Percentiles rank a stretch among this genome's conserved stretches.
Evolutionary conservation across 2,888 invertebrate species (phyloP).

Genomic region (Hirtodrosophila duncani): DNA sequence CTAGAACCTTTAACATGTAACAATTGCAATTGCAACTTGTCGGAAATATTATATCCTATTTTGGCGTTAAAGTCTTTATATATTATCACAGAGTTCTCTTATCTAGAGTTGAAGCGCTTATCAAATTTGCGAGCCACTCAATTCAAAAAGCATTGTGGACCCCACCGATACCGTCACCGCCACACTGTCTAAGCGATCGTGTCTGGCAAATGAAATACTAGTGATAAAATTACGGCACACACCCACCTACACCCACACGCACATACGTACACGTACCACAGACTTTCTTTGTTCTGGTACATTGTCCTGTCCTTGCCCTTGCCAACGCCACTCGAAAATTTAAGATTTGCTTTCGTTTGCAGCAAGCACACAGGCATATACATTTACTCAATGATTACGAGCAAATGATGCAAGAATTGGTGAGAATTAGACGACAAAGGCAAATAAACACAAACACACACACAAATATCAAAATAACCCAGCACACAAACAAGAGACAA

Average conservation of each 20-base stretch:
- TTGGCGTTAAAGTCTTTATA: background rate
- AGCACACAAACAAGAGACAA: conserved; percentile 22
- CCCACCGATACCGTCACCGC: conserved; percentile 12
- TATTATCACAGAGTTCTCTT: conserved; percentile 3
- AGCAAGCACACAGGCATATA: too few species aligned
- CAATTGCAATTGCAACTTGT: background rate
- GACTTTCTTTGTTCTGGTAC: conserved; percentile 45
- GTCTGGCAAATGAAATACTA: too few species aligned
- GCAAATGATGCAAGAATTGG: conserved; percentile 65
- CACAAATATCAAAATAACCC: background rate
- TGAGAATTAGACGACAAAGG: conserved; percentile 40
- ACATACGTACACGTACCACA: background rate
- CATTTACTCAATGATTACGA: conserved; percentile 63
- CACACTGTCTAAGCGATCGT: conserved; percentile 43
- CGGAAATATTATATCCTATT: conserved; percentile 2
- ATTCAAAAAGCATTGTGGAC: conserved; percentile 11
- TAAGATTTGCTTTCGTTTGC: conserved; percentile 57
- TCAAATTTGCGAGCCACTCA: conserved; percentile 6
- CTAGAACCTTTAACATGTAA: too few species aligned
- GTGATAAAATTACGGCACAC: background rate
- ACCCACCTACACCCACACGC: background rate
- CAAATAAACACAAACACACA: conserved; percentile 17
- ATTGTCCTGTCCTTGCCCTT: conserved; percentile 56
- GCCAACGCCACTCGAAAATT: conserved; percentile 21
- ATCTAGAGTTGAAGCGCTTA: conserved; percentile 1